phyloP scores from a whole-genome alignment of 2,113 vertebrate genomes.

The Steatornis caripensis region DNA sequence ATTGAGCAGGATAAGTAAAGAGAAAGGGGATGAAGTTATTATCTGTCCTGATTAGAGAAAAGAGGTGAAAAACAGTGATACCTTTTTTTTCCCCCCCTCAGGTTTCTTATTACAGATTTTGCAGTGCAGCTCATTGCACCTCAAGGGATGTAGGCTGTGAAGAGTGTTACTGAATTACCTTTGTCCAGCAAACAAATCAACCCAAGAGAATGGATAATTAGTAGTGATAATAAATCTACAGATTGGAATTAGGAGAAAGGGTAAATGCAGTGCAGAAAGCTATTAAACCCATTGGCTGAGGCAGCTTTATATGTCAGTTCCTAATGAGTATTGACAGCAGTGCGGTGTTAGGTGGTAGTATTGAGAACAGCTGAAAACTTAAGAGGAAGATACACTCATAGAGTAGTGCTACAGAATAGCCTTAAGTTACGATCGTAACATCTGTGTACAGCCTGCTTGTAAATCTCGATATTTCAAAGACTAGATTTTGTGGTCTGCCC shows the following conservation, averaged over 20 bases:
- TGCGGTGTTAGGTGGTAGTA: neutral
- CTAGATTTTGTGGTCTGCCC: neutral
- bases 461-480: neutral
- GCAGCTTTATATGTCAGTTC: neutral
- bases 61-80: neutral
- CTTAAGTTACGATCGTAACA: neutral
- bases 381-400: neutral
- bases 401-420: neutral
- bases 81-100: neutral
- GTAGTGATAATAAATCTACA: slow-evolving; percentile 23
- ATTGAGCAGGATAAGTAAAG: neutral
- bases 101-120: neutral
- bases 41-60: neutral
- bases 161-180: neutral
- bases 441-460: neutral
- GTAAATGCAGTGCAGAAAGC: slow-evolving; percentile 2
- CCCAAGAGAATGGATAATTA: slow-evolving; percentile 10
- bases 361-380: neutral
- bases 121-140: neutral
- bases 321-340: slow-evolving; percentile 17
- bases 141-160: neutral
- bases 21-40: slow-evolving; percentile 17
- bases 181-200: neutral
- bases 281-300: slow-evolving; percentile 27
- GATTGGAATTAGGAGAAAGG: slow-evolving; percentile 1